Conservation (phyloP, 2,113 vertebrate species). For the Orthonyx spaldingii region DNA sequence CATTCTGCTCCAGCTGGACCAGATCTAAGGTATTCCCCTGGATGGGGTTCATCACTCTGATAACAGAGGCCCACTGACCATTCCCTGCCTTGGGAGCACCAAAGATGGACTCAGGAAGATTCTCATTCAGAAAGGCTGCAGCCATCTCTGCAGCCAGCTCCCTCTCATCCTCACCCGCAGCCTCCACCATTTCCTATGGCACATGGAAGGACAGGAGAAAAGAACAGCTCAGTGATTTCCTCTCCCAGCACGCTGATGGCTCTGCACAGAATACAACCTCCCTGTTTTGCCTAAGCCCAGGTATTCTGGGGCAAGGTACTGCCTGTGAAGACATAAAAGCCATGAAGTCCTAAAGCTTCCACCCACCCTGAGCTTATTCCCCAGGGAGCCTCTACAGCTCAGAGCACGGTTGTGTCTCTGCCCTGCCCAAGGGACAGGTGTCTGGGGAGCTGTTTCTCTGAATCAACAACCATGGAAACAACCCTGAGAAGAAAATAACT, state of each 20-base stretch:
- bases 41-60: constrained; percentile 94
- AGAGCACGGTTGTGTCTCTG: not conserved
- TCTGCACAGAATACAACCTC: accelerated
- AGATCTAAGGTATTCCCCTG: constrained; percentile 91
- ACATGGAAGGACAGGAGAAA: not conserved
- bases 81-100: constrained; percentile 95
- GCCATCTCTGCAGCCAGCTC: constrained; percentile 98
- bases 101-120: constrained; percentile 94
- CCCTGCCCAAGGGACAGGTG: not conserved
- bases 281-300: not conserved
- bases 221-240: not conserved
- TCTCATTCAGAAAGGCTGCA: constrained; percentile 95
- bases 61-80: constrained; percentile 96
- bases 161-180: constrained; percentile 93
- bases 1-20: constrained; percentile 96
- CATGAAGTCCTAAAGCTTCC: not conserved
- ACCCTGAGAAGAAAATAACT: not conserved
- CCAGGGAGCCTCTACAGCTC: not conserved
- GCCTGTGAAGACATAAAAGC: not conserved
- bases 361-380: not conserved
- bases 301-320: not conserved
- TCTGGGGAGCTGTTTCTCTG: not conserved
- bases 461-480: not conserved
- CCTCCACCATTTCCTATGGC: constrained; percentile 95
- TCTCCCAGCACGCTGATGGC: not conserved